phyloP scores from a whole-genome alignment of 2,113 vertebrate genomes.

The Alosa alosa region DNA sequence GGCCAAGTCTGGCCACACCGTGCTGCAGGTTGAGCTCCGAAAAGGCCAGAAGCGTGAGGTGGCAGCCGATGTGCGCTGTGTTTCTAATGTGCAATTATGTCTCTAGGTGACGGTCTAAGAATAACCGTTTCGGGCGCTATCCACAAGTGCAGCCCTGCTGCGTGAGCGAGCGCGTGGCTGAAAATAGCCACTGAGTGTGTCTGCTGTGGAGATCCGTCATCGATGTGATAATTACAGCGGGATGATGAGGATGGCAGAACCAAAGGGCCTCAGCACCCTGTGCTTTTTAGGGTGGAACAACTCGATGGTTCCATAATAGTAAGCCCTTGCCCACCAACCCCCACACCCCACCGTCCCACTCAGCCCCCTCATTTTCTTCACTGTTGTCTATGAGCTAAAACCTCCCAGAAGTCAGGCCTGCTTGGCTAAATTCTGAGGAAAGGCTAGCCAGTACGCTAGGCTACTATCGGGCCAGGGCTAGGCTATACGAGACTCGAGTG shows the following conservation, averaged over 20 bases:
- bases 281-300: slow-evolving; percentile 11
- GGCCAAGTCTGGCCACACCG: neutral
- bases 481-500: neutral
- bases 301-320: neutral
- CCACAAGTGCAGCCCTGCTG: slow-evolving; percentile 28
- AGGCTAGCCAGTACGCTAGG: neutral
- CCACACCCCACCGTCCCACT: neutral
- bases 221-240: slow-evolving; percentile 36
- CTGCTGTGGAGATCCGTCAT: slow-evolving; percentile 31
- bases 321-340: neutral
- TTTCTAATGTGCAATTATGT: slow-evolving; percentile 44
- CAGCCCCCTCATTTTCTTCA: neutral
- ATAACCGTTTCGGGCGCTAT: slow-evolving; percentile 43
- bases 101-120: slow-evolving; percentile 46
- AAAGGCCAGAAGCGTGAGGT: neutral
- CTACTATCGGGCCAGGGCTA: too few species aligned
- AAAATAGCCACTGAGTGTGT: slow-evolving; percentile 32
- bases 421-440: neutral
- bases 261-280: neutral
- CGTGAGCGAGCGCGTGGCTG: slow-evolving; percentile 22
- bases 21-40: neutral
- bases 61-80: slow-evolving; percentile 8
- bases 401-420: neutral
- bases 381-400: neutral
- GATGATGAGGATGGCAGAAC: slow-evolving; percentile 24